Conservation (phyloP, 2,888 invertebrate species). For the Capitulum mitella region DNA sequence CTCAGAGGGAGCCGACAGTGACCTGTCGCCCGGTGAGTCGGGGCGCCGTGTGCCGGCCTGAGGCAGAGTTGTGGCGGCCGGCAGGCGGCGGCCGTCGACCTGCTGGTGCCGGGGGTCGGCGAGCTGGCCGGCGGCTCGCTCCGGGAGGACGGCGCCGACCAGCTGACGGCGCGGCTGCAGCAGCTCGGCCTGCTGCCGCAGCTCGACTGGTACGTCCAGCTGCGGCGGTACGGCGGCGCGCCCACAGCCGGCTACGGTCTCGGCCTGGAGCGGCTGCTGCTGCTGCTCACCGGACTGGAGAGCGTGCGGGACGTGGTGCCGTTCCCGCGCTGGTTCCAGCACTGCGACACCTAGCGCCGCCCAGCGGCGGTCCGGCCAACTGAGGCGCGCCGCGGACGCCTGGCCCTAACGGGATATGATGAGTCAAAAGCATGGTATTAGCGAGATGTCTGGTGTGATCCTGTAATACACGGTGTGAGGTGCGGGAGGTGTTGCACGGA, state of each 20-base stretch:
- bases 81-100: constrained; percentile 55
- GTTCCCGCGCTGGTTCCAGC: constrained; percentile 25
- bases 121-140: constrained; percentile 94
- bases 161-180: constrained; percentile 53
- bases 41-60: not conserved
- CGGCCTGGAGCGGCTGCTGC: constrained; percentile 86
- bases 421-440: too few relatives aligned
- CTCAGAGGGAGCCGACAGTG: not conserved
- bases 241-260: constrained; percentile 93
- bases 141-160: constrained; percentile 67
- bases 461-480: too few relatives aligned
- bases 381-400: too few relatives aligned
- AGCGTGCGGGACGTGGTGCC: constrained; percentile 26
- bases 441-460: too few relatives aligned
- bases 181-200: constrained; percentile 41
- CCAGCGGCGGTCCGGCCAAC: not conserved
- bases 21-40: not conserved
- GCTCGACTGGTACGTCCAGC: constrained; percentile 78
- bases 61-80: too few relatives aligned
- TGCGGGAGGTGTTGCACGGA: too few relatives aligned
- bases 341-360: constrained; percentile 26
- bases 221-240: constrained; percentile 78
- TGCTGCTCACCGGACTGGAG: constrained; percentile 27
- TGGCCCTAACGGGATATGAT: too few relatives aligned
- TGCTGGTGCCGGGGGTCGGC: constrained; percentile 79